Base-by-base conservation (phyloP, 1,140 invertebrate genomes). In the Drosophila yakuba region DNA sequence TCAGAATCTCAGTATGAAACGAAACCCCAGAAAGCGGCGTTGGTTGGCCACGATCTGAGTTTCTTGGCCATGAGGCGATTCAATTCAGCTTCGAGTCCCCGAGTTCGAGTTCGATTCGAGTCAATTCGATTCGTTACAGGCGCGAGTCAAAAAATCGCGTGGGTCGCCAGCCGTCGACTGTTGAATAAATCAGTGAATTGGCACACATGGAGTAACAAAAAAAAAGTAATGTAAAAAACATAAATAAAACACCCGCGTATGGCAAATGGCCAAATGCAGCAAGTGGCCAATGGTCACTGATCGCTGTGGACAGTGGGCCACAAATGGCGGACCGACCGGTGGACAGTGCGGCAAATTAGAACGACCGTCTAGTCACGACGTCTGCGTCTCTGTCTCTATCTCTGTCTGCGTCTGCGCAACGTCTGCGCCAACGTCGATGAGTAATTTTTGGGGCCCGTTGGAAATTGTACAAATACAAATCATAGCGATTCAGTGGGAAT, bases 121-220 rank as follows among this genome's bases (percentile, higher is more conserved):
- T 55, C 63, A 20, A 44, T 51, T 68, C 28, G 35, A 55, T 69
- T 66, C 68, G 51, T 45, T 58, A 36, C 64, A 35, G 54, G 36
- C 67, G n/a, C 35, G 57, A 54, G 50, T 25, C 45, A 50, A 48
- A 48, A 54, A 36, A 74, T 56, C 48, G 82, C 75, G 82, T 86
- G 79, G 82, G 82, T 48, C 55, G 77, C 56, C 41, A 48, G 56
- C 45, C 54, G 63, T 25, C 39, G 60, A 45, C 74, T 56, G 67
- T 59, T 59, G 78, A 80, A 84, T 84, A 84, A 84, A 84, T 84
- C 81, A 84, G 79, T 84, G 79, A 77, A 77, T 75, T 77, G 74
- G 63, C 74, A 77, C 74, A 77, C 51, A 48, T 25, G n/a, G 58
- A 38, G 48, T 25, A 35, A 60, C 43, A 7, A 32, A 32, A 32